A percentile compares a stretch with the other conserved stretches of the same genome.
Conservation (phyloP, 2,888 invertebrate species). For the Zele albiditarsus region DNA sequence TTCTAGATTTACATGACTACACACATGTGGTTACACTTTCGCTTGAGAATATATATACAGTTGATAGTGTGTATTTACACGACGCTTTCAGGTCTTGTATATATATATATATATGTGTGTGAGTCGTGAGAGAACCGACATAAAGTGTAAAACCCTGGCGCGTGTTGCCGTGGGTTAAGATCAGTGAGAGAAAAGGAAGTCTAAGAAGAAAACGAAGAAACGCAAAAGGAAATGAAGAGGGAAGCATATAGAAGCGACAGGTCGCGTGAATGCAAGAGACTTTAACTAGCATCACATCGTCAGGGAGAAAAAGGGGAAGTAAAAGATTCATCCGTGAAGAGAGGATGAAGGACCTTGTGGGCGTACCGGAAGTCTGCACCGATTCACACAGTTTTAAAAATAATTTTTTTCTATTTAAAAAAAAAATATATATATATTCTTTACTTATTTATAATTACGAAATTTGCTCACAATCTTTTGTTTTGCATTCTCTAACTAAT, state of each 20-base stretch:
- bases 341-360: constrained; percentile 49
- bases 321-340: constrained; percentile 22
- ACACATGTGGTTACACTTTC: constrained; percentile 32
- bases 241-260: not conserved
- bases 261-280: constrained; percentile 37
- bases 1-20: constrained; percentile 26
- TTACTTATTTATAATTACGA: not conserved
- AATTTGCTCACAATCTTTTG: not conserved
- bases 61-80: constrained; percentile 31
- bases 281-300: constrained; percentile 37
- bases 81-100: constrained; percentile 20
- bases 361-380: constrained; percentile 62
- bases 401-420: not conserved
- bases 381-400: constrained; percentile 17
- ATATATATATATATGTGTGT: not conserved
- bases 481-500: no score
- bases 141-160: constrained; percentile 48
- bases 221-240: constrained; percentile 20
- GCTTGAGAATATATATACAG: constrained; percentile 12
- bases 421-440: not conserved
- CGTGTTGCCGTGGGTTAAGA: constrained; percentile 46
- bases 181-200: constrained; percentile 36
- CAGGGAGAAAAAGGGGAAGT: not conserved
- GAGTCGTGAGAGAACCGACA: constrained; percentile 41
- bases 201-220: constrained; percentile 25